A percentile compares a stretch with the other conserved stretches of the same genome.
These are phyloP conservation scores for Eledona agricola DNA, from an alignment of 2,888 invertebrate genomes.

Conservation along the genomic window DNA sequence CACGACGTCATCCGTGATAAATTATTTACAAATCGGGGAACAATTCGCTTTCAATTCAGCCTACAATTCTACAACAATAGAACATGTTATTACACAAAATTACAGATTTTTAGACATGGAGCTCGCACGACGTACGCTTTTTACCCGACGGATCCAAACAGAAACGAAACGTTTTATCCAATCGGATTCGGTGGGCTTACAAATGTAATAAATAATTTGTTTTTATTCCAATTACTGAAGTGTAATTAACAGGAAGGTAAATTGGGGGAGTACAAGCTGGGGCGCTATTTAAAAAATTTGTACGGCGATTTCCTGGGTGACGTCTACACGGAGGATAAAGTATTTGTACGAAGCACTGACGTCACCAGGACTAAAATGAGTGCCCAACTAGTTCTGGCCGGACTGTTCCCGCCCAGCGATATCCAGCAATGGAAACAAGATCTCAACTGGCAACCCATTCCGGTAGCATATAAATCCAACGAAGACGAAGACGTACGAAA, in stretches of 20 bases:
- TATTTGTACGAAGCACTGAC: constrained; percentile 74
- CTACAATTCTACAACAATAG: no score
- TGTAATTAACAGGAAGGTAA: constrained; percentile 36
- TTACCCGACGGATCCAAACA: constrained; percentile 75
- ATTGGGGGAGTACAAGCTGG: constrained; percentile 36
- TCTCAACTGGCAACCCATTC: constrained; percentile 74
- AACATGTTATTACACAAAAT: no score
- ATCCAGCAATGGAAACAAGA: constrained; percentile 66
- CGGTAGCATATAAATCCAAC: constrained; percentile 41
- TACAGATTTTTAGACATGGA: constrained; percentile 78
- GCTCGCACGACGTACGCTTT: constrained; percentile 74
- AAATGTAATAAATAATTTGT: constrained; percentile 63
- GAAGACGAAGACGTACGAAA: constrained; percentile 51
- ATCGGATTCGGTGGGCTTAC: constrained; percentile 80
- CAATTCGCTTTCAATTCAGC: no score
- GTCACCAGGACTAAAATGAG: constrained; percentile 77
- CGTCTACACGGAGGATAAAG: constrained; percentile 64
- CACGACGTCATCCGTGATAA: no score
- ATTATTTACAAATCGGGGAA: no score
- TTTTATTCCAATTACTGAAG: constrained; percentile 2
- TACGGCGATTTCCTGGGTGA: constrained; percentile 70
- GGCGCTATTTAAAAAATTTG: constrained; percentile 25
- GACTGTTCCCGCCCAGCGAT: constrained; percentile 70
- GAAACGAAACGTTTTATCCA: constrained; percentile 71
- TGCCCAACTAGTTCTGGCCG: constrained; percentile 72